Evolutionary conservation across 2,797 vertebrate species (phyloP).

Genomic region (Phrynocephalus forsythii): DNA sequence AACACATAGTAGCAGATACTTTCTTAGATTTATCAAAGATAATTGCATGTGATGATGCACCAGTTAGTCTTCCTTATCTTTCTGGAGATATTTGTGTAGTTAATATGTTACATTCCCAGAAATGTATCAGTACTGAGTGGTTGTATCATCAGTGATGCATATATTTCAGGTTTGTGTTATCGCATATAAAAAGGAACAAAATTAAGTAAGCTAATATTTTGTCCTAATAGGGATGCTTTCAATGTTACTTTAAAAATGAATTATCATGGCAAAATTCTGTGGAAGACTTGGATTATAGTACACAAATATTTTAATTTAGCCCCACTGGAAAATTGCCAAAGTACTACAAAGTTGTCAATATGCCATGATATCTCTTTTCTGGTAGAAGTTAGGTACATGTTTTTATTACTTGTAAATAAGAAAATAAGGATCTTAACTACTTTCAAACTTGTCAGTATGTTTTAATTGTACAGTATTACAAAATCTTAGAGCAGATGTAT

Average conservation of each 20-base stretch:
- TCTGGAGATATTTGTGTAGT: background rate
- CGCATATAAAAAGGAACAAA: background rate
- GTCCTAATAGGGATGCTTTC: background rate
- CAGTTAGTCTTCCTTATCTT: background rate
- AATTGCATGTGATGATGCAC: background rate
- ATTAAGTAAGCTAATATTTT: background rate
- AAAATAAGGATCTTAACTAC: background rate
- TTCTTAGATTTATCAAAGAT: background rate
- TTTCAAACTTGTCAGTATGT: background rate
- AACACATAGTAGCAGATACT: background rate
- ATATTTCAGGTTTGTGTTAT: background rate
- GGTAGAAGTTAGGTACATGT: background rate
- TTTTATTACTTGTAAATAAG: background rate
- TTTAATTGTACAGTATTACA: constrained; percentile 33
- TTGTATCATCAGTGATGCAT: background rate
- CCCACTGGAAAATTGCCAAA: background rate
- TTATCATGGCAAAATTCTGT: background rate
- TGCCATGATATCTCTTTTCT: constrained; percentile 8
- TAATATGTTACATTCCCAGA: background rate
- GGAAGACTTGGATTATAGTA: background rate
- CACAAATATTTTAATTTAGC: too few relatives aligned
- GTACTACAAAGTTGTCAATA: constrained; percentile 1
- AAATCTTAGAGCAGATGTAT: constrained; percentile 41
- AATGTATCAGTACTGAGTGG: background rate
- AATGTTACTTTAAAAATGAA: background rate